A percentile compares a stretch with the other conserved stretches of the same genome.
Conservation (phyloP, 2,113 vertebrate genomes). For the Chionis minor region DNA sequence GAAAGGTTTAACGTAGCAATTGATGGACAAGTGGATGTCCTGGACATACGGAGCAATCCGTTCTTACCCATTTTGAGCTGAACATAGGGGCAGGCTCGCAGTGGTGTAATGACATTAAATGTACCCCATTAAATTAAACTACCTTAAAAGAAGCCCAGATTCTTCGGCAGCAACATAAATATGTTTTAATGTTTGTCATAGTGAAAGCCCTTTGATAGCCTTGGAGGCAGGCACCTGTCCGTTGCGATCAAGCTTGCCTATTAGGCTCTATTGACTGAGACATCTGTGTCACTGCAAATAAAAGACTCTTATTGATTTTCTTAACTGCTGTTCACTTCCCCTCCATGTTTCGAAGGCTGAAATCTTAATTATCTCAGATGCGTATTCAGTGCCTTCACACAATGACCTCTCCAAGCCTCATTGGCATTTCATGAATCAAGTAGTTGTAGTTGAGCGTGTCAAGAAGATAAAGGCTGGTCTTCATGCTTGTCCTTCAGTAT, state of each 20-base stretch:
- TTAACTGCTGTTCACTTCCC: constrained; percentile 94
- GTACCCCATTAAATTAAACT: constrained; percentile 36
- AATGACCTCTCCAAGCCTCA: constrained; percentile 78
- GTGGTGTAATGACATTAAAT: constrained; percentile 54
- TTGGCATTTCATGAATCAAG: constrained; percentile 85
- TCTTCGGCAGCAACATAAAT: constrained; percentile 66
- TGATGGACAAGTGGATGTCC: not conserved
- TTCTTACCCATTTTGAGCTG: constrained; percentile 39
- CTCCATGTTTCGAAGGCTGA: constrained; percentile 88
- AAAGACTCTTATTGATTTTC: constrained; percentile 99
- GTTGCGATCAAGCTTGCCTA: constrained; percentile 88
- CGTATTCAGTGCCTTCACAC: constrained; percentile 85
- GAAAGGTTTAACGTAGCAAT: not conserved
- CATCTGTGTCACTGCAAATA: constrained; percentile 99
- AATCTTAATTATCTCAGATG: constrained; percentile 98
- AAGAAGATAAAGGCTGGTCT: constrained; percentile 80
- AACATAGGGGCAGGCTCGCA: not conserved
- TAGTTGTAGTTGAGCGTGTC: constrained; percentile 81
- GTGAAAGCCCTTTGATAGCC: constrained; percentile 73
- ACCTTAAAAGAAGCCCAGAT: constrained; percentile 27
- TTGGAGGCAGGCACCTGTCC: constrained; percentile 82
- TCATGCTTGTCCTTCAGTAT: constrained; percentile 72
- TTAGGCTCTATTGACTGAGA: constrained; percentile 99
- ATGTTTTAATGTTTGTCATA: constrained; percentile 70
- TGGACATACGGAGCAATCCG: not conserved